phyloP scores from a whole-genome alignment of 2,113 vertebrate genomes.

The Perognathus longimembris region DNA sequence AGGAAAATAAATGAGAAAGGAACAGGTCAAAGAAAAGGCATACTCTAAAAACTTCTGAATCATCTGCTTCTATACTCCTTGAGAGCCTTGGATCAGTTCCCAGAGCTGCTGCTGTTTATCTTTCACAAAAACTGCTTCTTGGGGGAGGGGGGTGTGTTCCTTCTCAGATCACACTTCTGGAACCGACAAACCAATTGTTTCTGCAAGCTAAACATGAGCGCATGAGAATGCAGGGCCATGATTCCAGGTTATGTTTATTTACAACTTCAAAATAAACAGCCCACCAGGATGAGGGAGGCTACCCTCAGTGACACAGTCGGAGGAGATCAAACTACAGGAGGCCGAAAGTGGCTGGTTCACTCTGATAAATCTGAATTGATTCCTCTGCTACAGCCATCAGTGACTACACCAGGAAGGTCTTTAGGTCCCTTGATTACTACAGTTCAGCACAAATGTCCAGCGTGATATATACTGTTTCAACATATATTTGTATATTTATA shows the following conservation, averaged over 20 bases:
- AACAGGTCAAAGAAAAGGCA: slow-evolving; percentile 38
- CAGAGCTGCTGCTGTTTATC: slow-evolving; percentile 10
- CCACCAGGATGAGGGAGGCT: not conserved
- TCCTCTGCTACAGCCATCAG: rapidly evolving
- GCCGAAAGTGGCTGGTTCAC: not conserved
- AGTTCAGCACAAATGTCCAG: not conserved
- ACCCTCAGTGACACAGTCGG: rapidly evolving
- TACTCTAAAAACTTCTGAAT: not conserved
- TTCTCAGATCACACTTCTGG: slow-evolving; percentile 4
- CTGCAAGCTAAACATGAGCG: slow-evolving; percentile 24
- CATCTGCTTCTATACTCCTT: not conserved
- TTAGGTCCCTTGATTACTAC: not conserved
- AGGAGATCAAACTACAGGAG: not conserved
- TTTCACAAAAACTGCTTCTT: slow-evolving; percentile 17
- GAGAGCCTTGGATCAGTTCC: not conserved
- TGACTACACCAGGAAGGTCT: not conserved
- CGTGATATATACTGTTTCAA: not conserved
- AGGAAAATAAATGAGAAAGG: slow-evolving; percentile 49
- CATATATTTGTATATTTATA: not conserved
- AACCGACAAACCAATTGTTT: slow-evolving; percentile 38
- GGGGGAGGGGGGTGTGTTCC: not conserved
- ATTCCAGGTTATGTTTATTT: slow-evolving; percentile 9
- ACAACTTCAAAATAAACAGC: slow-evolving; percentile 42
- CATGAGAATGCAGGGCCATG: not conserved
- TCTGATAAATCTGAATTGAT: not conserved